A percentile compares a stretch with the other conserved stretches of the same genome.
Conservation (phyloP, 1,140 invertebrate genomes). For the Tetranychus urticae region DNA sequence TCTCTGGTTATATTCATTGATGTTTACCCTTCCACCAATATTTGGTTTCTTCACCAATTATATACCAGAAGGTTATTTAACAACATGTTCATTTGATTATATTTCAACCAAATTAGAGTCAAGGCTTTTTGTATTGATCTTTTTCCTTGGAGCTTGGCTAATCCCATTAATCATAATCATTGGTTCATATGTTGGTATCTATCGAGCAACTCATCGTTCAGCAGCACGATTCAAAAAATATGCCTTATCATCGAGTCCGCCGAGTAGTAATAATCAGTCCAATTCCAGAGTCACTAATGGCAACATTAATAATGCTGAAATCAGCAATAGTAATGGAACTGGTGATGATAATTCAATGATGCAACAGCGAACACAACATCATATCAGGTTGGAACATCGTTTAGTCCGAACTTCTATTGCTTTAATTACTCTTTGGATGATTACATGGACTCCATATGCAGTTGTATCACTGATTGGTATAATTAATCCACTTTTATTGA, state of each 20-base stretch:
- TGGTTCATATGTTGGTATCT: constrained; percentile 41
- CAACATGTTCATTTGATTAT: constrained; percentile 57
- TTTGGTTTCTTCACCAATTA: constrained; percentile 38
- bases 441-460: constrained; percentile 52
- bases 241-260: background rate
- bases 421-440: constrained; percentile 41
- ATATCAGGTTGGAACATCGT: no score
- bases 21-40: constrained; percentile 38
- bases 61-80: constrained; percentile 48
- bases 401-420: constrained; percentile 32
- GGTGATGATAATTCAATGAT: constrained; percentile 21
- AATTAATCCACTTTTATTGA: constrained; percentile 17
- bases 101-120: constrained; percentile 32
- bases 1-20: constrained; percentile 40
- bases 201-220: constrained; percentile 28
- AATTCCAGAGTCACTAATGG: no score
- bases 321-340: constrained; percentile 1
- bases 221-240: background rate
- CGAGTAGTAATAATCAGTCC: background rate
- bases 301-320: no score
- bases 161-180: constrained; percentile 38
- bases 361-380: no score
- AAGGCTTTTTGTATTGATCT: constrained; percentile 38
- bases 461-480: constrained; percentile 33
- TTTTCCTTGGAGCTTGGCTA: constrained; percentile 39